Evolutionary conservation across 64 coral and sea anemone genomes (phyloP).

Genomic region (Actinia tenebrosa): DNA sequence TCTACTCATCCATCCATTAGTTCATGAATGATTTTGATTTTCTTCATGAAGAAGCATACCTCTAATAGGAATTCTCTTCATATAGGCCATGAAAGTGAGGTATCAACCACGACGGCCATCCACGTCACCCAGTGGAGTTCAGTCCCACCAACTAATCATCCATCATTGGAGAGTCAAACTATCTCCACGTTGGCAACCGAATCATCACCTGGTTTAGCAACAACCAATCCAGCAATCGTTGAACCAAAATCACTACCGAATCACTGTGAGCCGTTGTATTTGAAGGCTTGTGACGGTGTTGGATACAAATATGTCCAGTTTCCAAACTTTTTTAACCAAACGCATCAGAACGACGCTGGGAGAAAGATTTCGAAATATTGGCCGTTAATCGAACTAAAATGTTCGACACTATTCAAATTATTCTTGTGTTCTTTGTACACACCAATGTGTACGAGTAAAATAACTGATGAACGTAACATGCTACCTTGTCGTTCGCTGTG

Average conservation of each 20-base stretch:
- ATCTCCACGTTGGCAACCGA: not conserved
- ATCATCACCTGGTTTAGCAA: not conserved
- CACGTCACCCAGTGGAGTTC: not conserved
- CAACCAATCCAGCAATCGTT: not conserved
- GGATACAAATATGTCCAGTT: constrained; percentile 32
- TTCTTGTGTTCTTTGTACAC: constrained; percentile 49
- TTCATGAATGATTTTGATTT: not conserved
- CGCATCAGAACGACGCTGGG: constrained; percentile 6
- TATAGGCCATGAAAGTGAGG: not conserved
- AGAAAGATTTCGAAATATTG: constrained; percentile 22
- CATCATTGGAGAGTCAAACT: not conserved
- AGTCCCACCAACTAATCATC: not conserved
- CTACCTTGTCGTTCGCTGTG: constrained; percentile 41
- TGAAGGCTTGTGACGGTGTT: not conserved
- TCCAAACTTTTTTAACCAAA: constrained; percentile 32
- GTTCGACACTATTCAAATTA: constrained; percentile 10
- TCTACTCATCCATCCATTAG: no score
- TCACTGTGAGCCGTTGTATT: not conserved
- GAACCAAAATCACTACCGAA: not conserved
- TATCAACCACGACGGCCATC: not conserved
- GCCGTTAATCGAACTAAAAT: constrained; percentile 34
- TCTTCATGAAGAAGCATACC: not conserved
- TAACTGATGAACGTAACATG: not conserved
- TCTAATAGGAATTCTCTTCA: not conserved
- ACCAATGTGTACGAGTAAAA: constrained; percentile 1